Evolutionary conservation across 2,113 vertebrate species (phyloP), one percentile per base, ranked within the genome.

Genomic region (Herpailurus yagouaroundi): DNA sequence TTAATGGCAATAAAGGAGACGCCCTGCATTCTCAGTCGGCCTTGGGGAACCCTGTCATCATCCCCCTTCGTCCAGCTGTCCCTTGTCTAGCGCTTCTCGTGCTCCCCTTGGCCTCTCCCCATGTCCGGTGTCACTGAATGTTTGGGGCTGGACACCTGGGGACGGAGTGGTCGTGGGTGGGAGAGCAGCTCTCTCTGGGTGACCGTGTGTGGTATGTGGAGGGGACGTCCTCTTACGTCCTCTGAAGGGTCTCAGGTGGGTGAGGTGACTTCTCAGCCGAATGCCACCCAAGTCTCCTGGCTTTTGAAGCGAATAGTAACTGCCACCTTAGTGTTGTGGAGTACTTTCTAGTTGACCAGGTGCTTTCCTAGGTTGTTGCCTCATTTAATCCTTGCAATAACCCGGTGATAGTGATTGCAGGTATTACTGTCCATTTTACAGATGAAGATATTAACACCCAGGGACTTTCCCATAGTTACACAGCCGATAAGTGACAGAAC

Each of bases 281-380:
- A 11, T 0, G 10, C 79, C 1, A 1, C 45, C 14, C 33, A 5
- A 4, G 18, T 57, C 33, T 15, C 45, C 38, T n/a, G 38, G 19
- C 69, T 85, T 81, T 41, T 11, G 29, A 57, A n/a, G 85, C 0
- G 0, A 5, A 41, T 29, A 13, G 27, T 9, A 5, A 25, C 3
- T 3, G 31, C 5, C 8, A 9, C 57, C 4, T 0, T 5, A 23
- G 11, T 19, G 19, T 4, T 3, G 33, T 10, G 5, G 7, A 9
- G 89, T 2, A 1, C 41, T 29, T 38, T 55, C 1, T 13, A 45
- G 55, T 12, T 52, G 64, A 63, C 31, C 3, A 3, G 38, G 16
- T 38, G 13, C 38, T 55, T 45, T 73, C 36, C 8, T 11, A 1
- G 9, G 11, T 29, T 50, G 8, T 23, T 3, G 0, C 16, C 57